Evolutionary conservation across 2,888 invertebrate genomes (phyloP).

Genomic region (Polia nebulosa): DNA sequence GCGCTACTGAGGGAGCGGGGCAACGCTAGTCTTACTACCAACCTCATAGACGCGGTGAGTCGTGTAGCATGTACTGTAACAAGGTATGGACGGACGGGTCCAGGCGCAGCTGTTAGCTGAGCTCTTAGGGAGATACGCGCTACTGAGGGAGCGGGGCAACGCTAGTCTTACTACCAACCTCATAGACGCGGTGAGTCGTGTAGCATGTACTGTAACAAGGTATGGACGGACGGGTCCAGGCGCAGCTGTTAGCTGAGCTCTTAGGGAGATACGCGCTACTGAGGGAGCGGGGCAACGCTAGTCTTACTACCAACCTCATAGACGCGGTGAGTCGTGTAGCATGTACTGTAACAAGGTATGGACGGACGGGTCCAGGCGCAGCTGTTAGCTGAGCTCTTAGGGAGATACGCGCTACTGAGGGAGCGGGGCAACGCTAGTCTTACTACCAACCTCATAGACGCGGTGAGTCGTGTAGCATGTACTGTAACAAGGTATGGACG

Average conservation of each 20-base stretch:
- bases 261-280: slow-evolving; percentile 98
- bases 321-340: slow-evolving; percentile 86
- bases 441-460: slow-evolving; percentile 90
- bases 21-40: slow-evolving; percentile 91
- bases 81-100: slow-evolving; percentile 99
- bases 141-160: slow-evolving; percentile 97
- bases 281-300: slow-evolving; percentile 96
- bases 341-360: too few relatives aligned
- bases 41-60: slow-evolving; percentile 90
- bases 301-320: slow-evolving; percentile 90
- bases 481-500: too few relatives aligned
- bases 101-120: slow-evolving; percentile 99
- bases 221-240: slow-evolving; percentile 99
- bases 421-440: slow-evolving; percentile 95
- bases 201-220: too few relatives aligned
- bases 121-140: slow-evolving; percentile 97
- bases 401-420: slow-evolving; percentile 97
- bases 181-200: slow-evolving; percentile 88
- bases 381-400: slow-evolving; percentile 98
- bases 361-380: slow-evolving; percentile 99
- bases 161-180: slow-evolving; percentile 89
- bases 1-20: slow-evolving; percentile 98
- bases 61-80: too few relatives aligned
- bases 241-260: slow-evolving; percentile 98
- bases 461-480: slow-evolving; percentile 81